These are phyloP conservation scores for Sapayoa aenigma DNA, from an alignment of 2,113 vertebrate species.

Conservation along the genomic window DNA sequence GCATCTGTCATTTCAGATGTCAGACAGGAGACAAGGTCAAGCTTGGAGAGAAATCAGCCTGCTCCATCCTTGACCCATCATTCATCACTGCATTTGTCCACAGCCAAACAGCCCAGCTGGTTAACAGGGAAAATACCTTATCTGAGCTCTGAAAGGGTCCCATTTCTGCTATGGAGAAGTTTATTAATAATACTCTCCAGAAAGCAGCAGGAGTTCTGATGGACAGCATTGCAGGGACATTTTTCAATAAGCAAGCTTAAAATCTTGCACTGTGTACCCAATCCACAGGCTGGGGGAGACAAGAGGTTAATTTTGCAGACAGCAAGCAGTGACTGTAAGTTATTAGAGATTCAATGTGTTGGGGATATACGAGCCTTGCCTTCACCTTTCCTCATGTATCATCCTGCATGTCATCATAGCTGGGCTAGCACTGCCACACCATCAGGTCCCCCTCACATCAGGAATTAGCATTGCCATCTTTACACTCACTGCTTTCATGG, in stretches of 20 bases:
- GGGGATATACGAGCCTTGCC: background rate
- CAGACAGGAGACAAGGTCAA: conserved; percentile 61
- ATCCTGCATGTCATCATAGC: background rate
- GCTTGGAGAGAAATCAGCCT: conserved; percentile 65
- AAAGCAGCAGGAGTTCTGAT: background rate
- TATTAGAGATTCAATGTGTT: background rate
- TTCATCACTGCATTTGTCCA: conserved; percentile 67
- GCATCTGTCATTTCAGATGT: conserved; percentile 65
- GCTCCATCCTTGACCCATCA: conserved; percentile 65
- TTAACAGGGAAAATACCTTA: conserved; percentile 36
- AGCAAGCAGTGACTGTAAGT: background rate
- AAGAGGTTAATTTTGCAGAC: conserved; percentile 27
- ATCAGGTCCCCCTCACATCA: background rate
- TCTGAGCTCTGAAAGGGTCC: conserved; percentile 14
- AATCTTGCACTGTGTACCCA: background rate
- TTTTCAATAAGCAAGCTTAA: conserved; percentile 2
- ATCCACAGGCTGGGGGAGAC: background rate
- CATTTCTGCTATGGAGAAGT: conserved; percentile 28
- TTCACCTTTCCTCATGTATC: background rate
- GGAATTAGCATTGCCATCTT: background rate
- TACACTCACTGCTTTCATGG: background rate
- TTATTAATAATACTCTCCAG: conserved; percentile 30
- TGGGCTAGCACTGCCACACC: background rate
- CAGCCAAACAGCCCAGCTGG: conserved; percentile 36
- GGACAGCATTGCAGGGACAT: conserved; percentile 10